Percentiles rank a stretch among this genome's conserved stretches.
phyloP scores from a whole-genome alignment of 2,797 vertebrate species.

The Smutsia gigantea region DNA sequence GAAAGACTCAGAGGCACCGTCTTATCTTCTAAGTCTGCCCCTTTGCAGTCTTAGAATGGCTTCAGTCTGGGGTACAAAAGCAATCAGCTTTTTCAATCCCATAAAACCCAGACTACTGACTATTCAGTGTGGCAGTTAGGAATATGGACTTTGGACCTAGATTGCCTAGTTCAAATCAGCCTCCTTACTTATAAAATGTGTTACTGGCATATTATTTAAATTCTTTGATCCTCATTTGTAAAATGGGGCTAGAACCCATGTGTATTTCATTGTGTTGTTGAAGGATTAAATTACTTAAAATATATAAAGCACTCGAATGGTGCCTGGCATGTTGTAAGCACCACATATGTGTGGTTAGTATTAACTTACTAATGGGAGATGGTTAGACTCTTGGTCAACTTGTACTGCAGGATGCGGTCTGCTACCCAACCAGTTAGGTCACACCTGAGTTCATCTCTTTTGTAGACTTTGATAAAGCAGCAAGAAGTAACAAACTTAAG shows the following conservation, averaged over 20 bases:
- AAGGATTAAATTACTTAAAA: neutral
- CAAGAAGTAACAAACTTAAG: neutral
- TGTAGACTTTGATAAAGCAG: neutral
- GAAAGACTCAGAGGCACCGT: neutral
- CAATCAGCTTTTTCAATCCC: neutral
- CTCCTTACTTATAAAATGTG: neutral
- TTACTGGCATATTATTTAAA: neutral
- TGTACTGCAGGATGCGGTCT: neutral
- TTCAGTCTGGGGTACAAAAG: neutral
- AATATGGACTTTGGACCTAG: neutral
- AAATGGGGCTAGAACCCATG: neutral
- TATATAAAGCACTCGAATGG: neutral
- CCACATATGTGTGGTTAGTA: neutral
- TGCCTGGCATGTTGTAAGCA: neutral
- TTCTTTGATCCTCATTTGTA: neutral
- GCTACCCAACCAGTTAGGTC: neutral
- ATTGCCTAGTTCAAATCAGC: neutral
- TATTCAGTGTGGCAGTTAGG: neutral
- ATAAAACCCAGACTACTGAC: neutral
- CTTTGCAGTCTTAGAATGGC: conserved; percentile 9
- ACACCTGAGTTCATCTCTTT: neutral
- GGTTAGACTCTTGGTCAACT: neutral
- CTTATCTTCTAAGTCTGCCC: neutral
- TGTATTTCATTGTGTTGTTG: neutral
- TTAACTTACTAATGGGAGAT: neutral